Conservation (phyloP, 2,113 vertebrate species). For the Tetrao urogallus region DNA sequence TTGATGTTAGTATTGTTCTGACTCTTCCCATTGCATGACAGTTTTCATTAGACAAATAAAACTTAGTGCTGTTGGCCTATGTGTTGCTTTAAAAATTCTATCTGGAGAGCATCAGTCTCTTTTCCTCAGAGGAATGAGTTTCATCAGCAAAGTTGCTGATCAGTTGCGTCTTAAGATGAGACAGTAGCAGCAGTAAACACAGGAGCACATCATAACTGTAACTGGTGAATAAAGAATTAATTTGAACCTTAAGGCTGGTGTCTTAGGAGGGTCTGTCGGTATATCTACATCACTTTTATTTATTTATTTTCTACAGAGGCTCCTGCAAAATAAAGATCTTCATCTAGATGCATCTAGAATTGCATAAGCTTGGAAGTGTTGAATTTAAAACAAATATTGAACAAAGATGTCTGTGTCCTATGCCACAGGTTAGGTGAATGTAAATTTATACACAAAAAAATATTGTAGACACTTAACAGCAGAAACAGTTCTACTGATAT, state of each 20-base stretch:
- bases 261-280: neutral
- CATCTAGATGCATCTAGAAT: neutral
- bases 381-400: neutral
- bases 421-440: neutral
- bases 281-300: neutral
- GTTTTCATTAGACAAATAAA: slow-evolving; percentile 25
- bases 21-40: neutral
- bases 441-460: neutral
- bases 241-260: neutral
- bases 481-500: slow-evolving; percentile 2
- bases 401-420: neutral
- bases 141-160: slow-evolving; percentile 14
- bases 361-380: neutral
- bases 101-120: neutral
- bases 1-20: neutral
- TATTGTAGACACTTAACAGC: neutral
- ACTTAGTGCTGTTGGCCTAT: neutral
- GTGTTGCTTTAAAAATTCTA: neutral
- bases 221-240: neutral
- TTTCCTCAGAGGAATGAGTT: neutral
- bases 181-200: neutral
- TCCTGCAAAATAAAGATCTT: neutral
- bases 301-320: neutral
- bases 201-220: neutral
- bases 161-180: neutral